Evolutionary conservation across 2,797 vertebrate species (phyloP).

Genomic region (Sternotherus odoratus): DNA sequence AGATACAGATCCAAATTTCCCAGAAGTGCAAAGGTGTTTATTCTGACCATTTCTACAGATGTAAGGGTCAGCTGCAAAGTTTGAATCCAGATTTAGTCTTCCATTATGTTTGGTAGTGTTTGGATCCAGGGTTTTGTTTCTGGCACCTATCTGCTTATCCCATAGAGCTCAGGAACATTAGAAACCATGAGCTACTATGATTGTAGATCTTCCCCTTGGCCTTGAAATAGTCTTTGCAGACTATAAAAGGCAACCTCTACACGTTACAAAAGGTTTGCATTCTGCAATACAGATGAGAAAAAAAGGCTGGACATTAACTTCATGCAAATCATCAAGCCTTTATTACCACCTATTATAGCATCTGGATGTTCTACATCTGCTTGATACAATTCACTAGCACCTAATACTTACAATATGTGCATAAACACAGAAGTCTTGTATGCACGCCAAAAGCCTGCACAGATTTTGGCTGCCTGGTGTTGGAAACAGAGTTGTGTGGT

Average conservation of each 20-base stretch:
- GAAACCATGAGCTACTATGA: background rate
- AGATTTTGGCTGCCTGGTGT: conserved; percentile 26
- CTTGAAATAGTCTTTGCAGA: conserved; percentile 34
- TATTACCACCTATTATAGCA: conserved; percentile 23
- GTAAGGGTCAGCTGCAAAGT: background rate
- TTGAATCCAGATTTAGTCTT: background rate
- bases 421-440: conserved; percentile 73
- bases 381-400: conserved; percentile 67
- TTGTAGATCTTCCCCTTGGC: background rate
- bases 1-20: background rate
- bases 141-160: background rate
- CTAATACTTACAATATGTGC: conserved; percentile 68
- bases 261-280: background rate
- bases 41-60: background rate
- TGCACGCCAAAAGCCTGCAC: conserved; percentile 63
- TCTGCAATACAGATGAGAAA: conserved; percentile 6
- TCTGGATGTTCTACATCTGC: conserved; percentile 59
- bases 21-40: background rate
- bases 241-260: background rate
- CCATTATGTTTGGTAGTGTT: background rate
- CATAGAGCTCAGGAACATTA: background rate
- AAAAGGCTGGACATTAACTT: conserved; percentile 21
- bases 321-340: background rate
- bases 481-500: conserved; percentile 44
- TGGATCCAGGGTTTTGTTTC: background rate